A percentile compares a stretch with the other conserved stretches of the same genome.
These are phyloP conservation scores for Apamea monoglypha DNA, from an alignment of 2,888 invertebrate genomes.

Conservation along the genomic window DNA sequence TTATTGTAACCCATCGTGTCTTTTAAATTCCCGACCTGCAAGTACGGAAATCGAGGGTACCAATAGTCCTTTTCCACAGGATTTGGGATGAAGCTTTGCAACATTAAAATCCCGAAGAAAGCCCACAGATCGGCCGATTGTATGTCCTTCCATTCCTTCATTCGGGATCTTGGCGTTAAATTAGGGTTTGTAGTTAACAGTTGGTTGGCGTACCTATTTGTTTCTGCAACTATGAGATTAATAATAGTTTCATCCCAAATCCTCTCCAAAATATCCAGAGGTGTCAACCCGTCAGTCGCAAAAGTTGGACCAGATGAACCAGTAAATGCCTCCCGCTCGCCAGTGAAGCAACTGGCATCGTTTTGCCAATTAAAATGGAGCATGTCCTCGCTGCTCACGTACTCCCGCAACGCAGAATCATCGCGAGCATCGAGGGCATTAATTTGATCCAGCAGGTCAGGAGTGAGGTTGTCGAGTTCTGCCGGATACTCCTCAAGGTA, in stretches of 20 bases:
- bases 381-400: not conserved
- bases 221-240: not conserved
- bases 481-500: not conserved
- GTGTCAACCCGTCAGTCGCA: not conserved
- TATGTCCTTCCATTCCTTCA: rapidly evolving
- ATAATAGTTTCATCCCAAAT: not conserved
- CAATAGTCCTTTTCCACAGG: not conserved
- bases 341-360: not conserved
- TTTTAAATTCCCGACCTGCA: not conserved
- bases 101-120: not conserved
- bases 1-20: rapidly evolving
- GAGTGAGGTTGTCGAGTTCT: not conserved
- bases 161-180: rapidly evolving
- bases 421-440: not conserved
- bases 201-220: not conserved
- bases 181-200: rapidly evolving
- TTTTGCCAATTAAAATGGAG: not conserved
- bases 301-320: not conserved
- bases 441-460: rapidly evolving
- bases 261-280: not conserved
- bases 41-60: not conserved
- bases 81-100: not conserved
- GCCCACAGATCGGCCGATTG: not conserved
- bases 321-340: not conserved
- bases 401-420: not conserved